phyloP scores from a whole-genome alignment of 2,113 vertebrate species.

The Mionectes macconnelli region DNA sequence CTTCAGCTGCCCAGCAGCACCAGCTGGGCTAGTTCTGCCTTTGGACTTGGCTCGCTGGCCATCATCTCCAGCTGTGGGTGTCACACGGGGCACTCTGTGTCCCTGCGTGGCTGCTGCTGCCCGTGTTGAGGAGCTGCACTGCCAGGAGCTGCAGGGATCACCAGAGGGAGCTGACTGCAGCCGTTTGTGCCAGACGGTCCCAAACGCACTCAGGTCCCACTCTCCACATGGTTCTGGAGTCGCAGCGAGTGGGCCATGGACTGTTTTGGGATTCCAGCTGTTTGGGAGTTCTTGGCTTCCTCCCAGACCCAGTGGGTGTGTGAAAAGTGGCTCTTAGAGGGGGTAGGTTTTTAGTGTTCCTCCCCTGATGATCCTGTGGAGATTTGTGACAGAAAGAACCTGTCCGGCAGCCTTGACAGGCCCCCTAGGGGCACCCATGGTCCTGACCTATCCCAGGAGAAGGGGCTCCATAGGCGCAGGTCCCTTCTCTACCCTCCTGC shows the following conservation, averaged over 20 bases:
- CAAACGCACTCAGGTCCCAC: rapidly evolving
- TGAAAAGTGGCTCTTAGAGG: rapidly evolving
- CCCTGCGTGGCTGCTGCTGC: rapidly evolving
- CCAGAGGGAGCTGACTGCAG: not conserved
- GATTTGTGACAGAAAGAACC: not conserved
- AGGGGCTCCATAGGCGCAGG: not conserved
- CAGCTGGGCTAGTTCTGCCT: not conserved
- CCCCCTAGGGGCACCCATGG: rapidly evolving
- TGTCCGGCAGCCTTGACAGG: not conserved
- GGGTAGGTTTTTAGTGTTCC: not conserved
- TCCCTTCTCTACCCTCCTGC: rapidly evolving
- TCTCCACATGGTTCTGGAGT: rapidly evolving
- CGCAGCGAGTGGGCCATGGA: rapidly evolving
- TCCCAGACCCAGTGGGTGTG: not conserved
- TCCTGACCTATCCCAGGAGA: not conserved
- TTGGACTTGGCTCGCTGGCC: not conserved
- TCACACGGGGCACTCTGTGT: not conserved
- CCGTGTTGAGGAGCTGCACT: rapidly evolving
- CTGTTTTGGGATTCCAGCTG: not conserved
- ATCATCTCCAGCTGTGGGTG: rapidly evolving
- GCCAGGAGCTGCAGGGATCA: not conserved
- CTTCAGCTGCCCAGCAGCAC: not conserved
- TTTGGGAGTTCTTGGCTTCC: not conserved
- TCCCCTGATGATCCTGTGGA: rapidly evolving
- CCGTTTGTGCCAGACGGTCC: rapidly evolving